phyloP scores from a whole-genome alignment of 2,888 invertebrate species.

The Tetragonisca angustula region DNA sequence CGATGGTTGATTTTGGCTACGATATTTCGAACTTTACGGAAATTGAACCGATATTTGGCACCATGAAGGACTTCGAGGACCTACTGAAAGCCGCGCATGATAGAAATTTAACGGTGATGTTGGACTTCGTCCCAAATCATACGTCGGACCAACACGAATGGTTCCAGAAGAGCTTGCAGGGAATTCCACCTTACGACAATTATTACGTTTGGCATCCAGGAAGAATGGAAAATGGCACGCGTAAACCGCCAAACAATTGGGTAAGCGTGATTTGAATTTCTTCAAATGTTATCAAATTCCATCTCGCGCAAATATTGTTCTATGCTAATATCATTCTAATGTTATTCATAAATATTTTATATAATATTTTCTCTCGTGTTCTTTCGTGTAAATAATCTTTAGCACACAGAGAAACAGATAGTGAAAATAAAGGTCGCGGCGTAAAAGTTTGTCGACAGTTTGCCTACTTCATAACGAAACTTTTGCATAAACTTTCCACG shows the following conservation, averaged over 20 bases:
- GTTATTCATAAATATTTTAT: background rate
- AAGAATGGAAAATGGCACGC: slow-evolving; percentile 78
- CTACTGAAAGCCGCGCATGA: slow-evolving; percentile 86
- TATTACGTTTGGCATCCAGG: slow-evolving; percentile 92
- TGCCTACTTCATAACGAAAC: background rate
- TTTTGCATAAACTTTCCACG: background rate
- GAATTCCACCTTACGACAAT: slow-evolving; percentile 88
- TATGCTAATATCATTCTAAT: background rate
- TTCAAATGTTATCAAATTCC: background rate
- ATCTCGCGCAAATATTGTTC: background rate
- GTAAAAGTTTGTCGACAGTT: no score
- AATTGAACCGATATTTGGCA: slow-evolving; percentile 91
- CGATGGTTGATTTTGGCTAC: slow-evolving; percentile 95
- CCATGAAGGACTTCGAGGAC: slow-evolving; percentile 89
- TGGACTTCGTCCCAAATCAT: slow-evolving; percentile 88
- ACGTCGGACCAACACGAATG: slow-evolving; percentile 91
- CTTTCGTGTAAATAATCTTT: background rate
- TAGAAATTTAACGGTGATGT: slow-evolving; percentile 84
- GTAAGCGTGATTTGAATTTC: slow-evolving; percentile 64
- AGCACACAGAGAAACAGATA: background rate
- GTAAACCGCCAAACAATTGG: slow-evolving; percentile 84
- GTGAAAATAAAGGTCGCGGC: background rate
- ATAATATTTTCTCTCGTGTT: no score
- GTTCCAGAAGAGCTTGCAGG: slow-evolving; percentile 89
- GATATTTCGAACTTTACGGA: slow-evolving; percentile 92